phyloP scores from a whole-genome alignment of 2,797 vertebrate species.

The Phoebastria nigripes region DNA sequence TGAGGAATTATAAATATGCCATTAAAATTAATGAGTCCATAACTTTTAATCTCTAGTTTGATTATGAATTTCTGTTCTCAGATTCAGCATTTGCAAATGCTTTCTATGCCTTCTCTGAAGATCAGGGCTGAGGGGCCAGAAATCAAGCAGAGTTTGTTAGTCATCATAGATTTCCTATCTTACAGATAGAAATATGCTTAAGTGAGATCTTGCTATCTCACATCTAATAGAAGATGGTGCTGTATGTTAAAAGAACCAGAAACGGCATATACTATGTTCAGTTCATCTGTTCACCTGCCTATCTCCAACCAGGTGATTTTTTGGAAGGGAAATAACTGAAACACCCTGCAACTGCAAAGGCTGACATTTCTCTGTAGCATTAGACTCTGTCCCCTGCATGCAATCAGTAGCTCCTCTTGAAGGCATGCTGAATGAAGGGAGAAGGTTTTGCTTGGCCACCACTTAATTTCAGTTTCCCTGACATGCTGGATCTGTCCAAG shows the following conservation, averaged over 20 bases:
- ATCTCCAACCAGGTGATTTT: neutral
- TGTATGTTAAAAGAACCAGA: neutral
- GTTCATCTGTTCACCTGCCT: neutral
- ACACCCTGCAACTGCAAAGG: neutral
- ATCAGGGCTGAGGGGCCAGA: neutral
- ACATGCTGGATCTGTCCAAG: neutral
- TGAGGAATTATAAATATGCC: neutral
- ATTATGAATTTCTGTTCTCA: neutral
- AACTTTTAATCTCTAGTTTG: neutral
- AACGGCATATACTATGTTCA: neutral
- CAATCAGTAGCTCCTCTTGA: neutral
- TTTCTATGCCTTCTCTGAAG: constrained; percentile 14
- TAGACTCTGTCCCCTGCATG: neutral
- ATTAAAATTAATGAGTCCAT: neutral
- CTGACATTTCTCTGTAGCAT: neutral
- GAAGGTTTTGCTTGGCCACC: neutral
- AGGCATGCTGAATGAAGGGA: neutral
- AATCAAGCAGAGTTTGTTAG: neutral
- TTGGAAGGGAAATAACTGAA: neutral
- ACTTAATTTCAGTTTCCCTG: neutral
- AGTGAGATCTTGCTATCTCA: neutral
- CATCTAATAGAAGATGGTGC: neutral
- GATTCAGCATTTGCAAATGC: neutral
- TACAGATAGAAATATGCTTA: neutral
- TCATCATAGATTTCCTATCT: neutral